Conservation (phyloP, 2,888 invertebrate species). For the Timandra comae region DNA sequence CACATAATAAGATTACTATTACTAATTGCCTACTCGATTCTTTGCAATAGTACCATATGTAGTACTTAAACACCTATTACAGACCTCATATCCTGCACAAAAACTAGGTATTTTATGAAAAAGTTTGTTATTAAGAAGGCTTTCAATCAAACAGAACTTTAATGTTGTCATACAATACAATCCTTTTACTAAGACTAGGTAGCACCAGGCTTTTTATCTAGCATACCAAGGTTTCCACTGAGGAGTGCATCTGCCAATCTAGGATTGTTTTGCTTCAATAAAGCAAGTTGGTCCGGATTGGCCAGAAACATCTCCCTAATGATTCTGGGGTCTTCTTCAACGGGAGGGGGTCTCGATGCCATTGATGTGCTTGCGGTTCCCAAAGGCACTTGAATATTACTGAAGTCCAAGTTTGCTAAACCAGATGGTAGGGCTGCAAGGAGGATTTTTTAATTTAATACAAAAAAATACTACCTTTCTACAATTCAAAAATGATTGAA, state of each 20-base stretch:
- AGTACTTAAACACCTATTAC: too few relatives aligned
- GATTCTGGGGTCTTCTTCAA: slow-evolving; percentile 88
- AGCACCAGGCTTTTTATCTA: too few relatives aligned
- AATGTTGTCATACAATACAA: too few relatives aligned
- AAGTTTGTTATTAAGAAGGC: too few relatives aligned
- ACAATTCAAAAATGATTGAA: slow-evolving; percentile 9
- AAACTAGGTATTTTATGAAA: too few relatives aligned
- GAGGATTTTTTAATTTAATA: slow-evolving; percentile 22
- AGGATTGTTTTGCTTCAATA: slow-evolving; percentile 95
- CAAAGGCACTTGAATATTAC: slow-evolving; percentile 86
- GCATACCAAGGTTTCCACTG: slow-evolving; percentile 86
- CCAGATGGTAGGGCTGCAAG: slow-evolving; percentile 64
- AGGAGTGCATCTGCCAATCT: slow-evolving; percentile 92
- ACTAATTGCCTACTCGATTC: too few relatives aligned
- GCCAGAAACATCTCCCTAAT: slow-evolving; percentile 91
- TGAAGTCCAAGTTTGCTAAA: slow-evolving; percentile 86
- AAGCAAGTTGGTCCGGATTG: slow-evolving; percentile 92
- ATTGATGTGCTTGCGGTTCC: slow-evolving; percentile 55
- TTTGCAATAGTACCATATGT: too few relatives aligned
- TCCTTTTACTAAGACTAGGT: too few relatives aligned
- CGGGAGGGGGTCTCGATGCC: slow-evolving; percentile 52
- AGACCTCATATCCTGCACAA: too few relatives aligned
- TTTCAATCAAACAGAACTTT: too few relatives aligned
- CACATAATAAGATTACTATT: background rate
- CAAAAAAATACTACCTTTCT: slow-evolving; percentile 11